Conservation (phyloP, 1,140 invertebrate species). For the Dolichoris vasculosae region DNA sequence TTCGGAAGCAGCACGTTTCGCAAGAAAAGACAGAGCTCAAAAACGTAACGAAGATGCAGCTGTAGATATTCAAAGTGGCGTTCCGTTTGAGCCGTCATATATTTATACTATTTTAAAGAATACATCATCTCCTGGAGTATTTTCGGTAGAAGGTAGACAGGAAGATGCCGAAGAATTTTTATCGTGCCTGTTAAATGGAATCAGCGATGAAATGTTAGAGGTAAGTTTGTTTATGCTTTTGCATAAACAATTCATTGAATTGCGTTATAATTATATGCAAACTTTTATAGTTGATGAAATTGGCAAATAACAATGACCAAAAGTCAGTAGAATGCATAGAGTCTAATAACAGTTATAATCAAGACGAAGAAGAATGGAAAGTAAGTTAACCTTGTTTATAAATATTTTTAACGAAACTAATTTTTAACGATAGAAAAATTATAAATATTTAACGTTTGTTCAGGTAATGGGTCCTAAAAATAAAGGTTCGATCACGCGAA, state of each 20-base stretch:
- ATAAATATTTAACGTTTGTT: slow-evolving; percentile 35
- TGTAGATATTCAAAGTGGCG: slow-evolving; percentile 74
- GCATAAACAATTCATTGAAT: slow-evolving; percentile 31
- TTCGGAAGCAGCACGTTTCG: slow-evolving; percentile 74
- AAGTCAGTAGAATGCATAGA: slow-evolving; percentile 56
- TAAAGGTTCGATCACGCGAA: slow-evolving; percentile 88
- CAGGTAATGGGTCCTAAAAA: slow-evolving; percentile 90
- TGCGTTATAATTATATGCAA: slow-evolving; percentile 28
- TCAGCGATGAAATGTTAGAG: slow-evolving; percentile 97
- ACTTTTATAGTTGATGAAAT: slow-evolving; percentile 80
- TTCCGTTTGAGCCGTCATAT: slow-evolving; percentile 87
- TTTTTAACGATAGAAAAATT: slow-evolving; percentile 25
- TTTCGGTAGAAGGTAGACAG: slow-evolving; percentile 87
- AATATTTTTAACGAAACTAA: slow-evolving; percentile 26
- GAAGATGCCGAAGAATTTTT: slow-evolving; percentile 98
- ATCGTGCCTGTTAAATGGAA: slow-evolving; percentile 91
- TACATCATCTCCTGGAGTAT: slow-evolving; percentile 82
- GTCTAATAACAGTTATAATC: slow-evolving; percentile 70
- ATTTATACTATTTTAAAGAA: slow-evolving; percentile 87
- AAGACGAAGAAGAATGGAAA: slow-evolving; percentile 84
- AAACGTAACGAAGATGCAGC: slow-evolving; percentile 66
- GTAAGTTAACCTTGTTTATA: slow-evolving; percentile 72
- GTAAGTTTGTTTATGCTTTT: slow-evolving; percentile 68
- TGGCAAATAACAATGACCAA: slow-evolving; percentile 75
- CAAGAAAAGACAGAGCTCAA: slow-evolving; percentile 72